Conservation (phyloP, 2,113 vertebrate species). For the Perca schrenkii region DNA sequence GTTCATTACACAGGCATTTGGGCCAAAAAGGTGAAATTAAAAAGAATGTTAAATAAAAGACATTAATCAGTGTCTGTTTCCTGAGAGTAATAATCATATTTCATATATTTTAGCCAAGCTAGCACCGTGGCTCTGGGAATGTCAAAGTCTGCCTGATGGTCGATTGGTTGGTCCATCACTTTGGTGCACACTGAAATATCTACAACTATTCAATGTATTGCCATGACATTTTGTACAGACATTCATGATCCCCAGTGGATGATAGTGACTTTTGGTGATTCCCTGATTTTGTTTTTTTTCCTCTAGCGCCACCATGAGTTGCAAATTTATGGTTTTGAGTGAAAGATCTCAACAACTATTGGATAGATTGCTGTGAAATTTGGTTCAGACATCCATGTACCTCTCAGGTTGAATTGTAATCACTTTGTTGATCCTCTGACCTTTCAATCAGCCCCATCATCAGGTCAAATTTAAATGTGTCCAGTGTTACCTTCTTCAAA, state of each 20-base stretch:
- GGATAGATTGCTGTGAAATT: too few species aligned
- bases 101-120: background rate
- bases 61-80: conserved; percentile 6
- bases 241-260: too few species aligned
- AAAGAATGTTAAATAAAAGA: background rate
- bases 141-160: too few species aligned
- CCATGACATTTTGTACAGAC: too few species aligned
- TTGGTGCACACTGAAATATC: background rate
- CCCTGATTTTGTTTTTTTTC: too few species aligned
- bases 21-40: conserved; percentile 4
- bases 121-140: background rate
- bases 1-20: background rate
- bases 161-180: background rate
- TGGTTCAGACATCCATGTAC: too few species aligned
- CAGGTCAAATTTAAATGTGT: background rate
- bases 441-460: background rate
- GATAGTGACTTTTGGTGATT: too few species aligned
- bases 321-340: too few species aligned
- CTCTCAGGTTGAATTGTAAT: too few species aligned
- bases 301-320: too few species aligned
- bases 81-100: background rate
- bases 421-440: background rate
- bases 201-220: background rate
- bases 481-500: background rate
- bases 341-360: too few species aligned